Percentiles rank a stretch among this genome's conserved stretches.
phyloP scores from a whole-genome alignment of 2,113 vertebrate genomes.

The Burhinus bistriatus region DNA sequence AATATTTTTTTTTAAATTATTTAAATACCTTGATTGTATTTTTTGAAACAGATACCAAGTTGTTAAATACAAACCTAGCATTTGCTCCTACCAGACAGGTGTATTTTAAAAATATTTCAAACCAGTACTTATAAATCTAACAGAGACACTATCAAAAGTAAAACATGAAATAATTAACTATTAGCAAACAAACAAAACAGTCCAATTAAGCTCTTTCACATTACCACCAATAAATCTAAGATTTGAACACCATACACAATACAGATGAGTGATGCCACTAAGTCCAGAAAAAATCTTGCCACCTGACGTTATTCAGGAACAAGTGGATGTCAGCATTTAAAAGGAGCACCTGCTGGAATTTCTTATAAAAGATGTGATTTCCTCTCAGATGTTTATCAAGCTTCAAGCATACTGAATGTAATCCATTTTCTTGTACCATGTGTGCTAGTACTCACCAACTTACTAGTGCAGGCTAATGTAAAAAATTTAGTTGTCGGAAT shows the following conservation, averaged over 20 bases:
- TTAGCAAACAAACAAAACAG: background rate
- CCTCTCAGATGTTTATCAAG: background rate
- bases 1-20: background rate
- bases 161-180: background rate
- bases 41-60: background rate
- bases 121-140: background rate
- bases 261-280: background rate
- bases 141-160: background rate
- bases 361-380: background rate
- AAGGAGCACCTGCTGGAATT: background rate
- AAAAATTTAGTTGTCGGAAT: background rate
- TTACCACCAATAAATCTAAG: background rate
- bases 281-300: background rate
- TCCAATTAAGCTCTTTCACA: background rate
- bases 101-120: background rate
- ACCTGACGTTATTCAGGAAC: background rate
- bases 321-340: background rate
- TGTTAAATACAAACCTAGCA: background rate
- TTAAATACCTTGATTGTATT: background rate
- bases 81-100: background rate
- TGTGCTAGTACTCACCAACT: background rate
- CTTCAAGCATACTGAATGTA: background rate
- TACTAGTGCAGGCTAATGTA: background rate
- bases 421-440: background rate
- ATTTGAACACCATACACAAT: background rate